Evolutionary conservation across 2,113 vertebrate genomes (phyloP).

Genomic region (Balaeniceps rex): DNA sequence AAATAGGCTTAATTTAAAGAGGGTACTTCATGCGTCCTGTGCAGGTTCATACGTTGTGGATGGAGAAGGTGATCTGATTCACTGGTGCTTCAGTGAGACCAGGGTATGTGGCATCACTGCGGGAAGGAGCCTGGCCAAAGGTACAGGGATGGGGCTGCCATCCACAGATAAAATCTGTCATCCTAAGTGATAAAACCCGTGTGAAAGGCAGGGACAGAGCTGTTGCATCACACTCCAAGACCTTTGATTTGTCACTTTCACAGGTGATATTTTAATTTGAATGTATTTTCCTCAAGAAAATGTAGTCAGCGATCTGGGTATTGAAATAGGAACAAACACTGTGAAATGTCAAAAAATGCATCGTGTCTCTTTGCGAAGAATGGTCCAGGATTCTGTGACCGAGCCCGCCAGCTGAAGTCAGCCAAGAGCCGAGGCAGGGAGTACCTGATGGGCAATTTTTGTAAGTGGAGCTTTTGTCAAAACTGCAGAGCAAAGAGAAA

Average conservation of each 20-base stretch:
- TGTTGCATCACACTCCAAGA: background rate
- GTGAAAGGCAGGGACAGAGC: background rate
- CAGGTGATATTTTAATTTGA: fast-evolving
- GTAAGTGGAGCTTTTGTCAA: background rate
- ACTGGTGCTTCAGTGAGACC: fast-evolving
- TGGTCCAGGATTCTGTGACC: background rate
- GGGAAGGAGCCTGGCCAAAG: background rate
- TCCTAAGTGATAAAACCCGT: fast-evolving
- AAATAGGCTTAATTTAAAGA: background rate
- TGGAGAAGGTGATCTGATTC: background rate
- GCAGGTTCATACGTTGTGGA: fast-evolving
- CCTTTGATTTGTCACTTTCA: background rate
- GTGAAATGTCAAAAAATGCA: background rate
- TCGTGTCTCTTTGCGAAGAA: background rate
- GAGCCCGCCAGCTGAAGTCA: background rate
- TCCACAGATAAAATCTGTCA: fast-evolving
- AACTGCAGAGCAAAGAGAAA: background rate
- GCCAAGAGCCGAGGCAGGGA: background rate
- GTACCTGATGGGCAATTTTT: background rate
- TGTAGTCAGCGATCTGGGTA: background rate
- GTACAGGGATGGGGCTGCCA: background rate
- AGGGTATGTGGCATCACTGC: fast-evolving
- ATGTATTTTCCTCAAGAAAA: background rate
- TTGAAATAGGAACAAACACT: background rate
- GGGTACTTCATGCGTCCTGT: fast-evolving